phyloP scores from a whole-genome alignment of 2,797 vertebrate genomes.

The Myotis daubentonii region DNA sequence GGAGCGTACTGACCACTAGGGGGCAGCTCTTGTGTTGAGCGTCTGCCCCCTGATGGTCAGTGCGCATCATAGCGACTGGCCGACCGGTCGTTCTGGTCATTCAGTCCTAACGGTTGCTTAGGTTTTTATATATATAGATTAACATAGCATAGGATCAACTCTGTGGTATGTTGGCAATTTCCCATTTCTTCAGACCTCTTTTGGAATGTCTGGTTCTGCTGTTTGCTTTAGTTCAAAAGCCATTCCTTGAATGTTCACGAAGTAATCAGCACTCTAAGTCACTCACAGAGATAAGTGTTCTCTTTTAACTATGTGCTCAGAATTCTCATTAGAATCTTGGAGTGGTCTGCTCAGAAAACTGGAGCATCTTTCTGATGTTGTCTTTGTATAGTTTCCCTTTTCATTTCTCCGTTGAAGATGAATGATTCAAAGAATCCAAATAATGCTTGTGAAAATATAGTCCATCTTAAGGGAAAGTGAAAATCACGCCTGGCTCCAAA shows the following conservation, averaged over 20 bases:
- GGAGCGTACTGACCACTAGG: too few relatives aligned
- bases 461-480: not conserved
- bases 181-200: not conserved
- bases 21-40: too few relatives aligned
- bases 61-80: too few relatives aligned
- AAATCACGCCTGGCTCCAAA: conserved; percentile 12
- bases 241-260: not conserved
- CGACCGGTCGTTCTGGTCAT: too few relatives aligned
- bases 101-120: too few relatives aligned
- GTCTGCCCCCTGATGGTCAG: too few relatives aligned
- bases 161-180: not conserved
- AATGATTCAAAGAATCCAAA: not conserved
- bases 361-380: not conserved
- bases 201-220: conserved; percentile 7
- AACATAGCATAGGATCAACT: not conserved
- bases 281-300: not conserved
- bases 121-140: too few relatives aligned
- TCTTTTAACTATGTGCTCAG: not conserved
- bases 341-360: not conserved
- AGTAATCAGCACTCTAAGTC: not conserved
- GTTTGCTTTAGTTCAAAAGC: not conserved
- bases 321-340: not conserved
- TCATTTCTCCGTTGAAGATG: not conserved
- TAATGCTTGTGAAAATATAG: not conserved
- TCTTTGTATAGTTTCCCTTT: not conserved